phyloP scores from a whole-genome alignment of 2,888 invertebrate genomes.

The Muscina levida region DNA sequence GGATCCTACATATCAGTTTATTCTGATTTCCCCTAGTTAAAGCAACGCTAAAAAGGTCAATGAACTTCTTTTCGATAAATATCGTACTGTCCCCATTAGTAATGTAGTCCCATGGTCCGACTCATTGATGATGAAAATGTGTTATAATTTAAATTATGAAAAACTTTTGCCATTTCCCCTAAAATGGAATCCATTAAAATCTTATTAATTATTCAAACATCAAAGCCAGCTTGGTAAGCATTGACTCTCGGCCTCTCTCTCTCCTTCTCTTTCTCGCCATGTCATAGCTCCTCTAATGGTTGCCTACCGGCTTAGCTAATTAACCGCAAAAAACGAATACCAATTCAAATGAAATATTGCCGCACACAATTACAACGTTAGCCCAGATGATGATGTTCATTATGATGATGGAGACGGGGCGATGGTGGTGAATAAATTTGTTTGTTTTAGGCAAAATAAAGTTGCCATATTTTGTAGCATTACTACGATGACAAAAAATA shows the following conservation, averaged over 20 bases:
- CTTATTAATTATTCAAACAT: conserved; percentile 24
- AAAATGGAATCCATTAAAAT: conserved; percentile 13
- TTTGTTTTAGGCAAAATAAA: background rate
- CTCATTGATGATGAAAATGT: background rate
- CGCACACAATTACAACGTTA: too few relatives aligned
- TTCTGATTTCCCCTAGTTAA: too few relatives aligned
- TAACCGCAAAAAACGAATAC: background rate
- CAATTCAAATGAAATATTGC: background rate
- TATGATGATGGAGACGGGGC: too few relatives aligned
- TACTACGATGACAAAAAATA: background rate
- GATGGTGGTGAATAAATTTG: background rate
- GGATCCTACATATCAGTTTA: too few relatives aligned
- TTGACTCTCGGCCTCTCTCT: too few relatives aligned
- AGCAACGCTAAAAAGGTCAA: conserved; percentile 2
- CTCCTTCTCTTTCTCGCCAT: too few relatives aligned
- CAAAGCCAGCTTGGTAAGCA: background rate
- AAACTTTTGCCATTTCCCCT: background rate
- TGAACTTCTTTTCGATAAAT: conserved; percentile 2
- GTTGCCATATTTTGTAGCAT: background rate
- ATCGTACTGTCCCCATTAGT: too few relatives aligned
- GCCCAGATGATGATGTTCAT: too few relatives aligned
- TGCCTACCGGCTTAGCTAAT: background rate
- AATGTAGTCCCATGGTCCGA: background rate
- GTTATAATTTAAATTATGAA: background rate
- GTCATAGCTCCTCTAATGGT: too few relatives aligned